phyloP scores from a whole-genome alignment of 2,888 invertebrate genomes.

The Drosophila stalkeri region DNA sequence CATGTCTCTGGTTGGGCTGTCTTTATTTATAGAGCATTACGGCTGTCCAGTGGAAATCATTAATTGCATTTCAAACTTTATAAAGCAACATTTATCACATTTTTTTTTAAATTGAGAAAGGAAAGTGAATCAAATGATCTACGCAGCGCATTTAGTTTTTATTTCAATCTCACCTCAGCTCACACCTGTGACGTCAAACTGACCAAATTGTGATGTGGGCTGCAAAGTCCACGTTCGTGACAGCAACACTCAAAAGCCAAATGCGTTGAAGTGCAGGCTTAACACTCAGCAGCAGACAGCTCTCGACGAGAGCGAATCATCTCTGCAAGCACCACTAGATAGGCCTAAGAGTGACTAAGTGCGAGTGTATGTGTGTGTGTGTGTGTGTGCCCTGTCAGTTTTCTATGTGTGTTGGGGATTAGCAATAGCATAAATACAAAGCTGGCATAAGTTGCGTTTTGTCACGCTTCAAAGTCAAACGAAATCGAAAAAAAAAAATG shows the following conservation, averaged over 20 bases:
- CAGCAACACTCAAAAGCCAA: conserved; percentile 64
- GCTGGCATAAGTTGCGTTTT: conserved; percentile 75
- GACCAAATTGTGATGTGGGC: conserved; percentile 49
- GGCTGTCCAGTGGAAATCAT: not conserved
- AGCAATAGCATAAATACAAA: conserved; percentile 63
- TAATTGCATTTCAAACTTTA: conserved; percentile 2
- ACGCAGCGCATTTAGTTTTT: too few relatives aligned
- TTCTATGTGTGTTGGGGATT: conserved; percentile 51
- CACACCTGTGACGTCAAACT: conserved; percentile 26
- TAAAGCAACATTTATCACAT: not conserved
- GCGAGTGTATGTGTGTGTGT: conserved; percentile 12
- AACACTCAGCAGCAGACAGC: conserved; percentile 47
- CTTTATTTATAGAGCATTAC: conserved; percentile 32
- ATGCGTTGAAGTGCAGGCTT: conserved; percentile 62
- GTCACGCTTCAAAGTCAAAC: conserved; percentile 60
- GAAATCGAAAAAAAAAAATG: conserved; percentile 22
- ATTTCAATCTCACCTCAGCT: not conserved
- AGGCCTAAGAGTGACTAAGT: conserved; percentile 15
- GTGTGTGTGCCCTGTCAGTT: conserved; percentile 7
- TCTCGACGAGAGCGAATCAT: conserved; percentile 16
- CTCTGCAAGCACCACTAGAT: conserved; percentile 13
- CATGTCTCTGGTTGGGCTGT: conserved; percentile 14
- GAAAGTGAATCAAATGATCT: not conserved
- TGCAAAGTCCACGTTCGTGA: conserved; percentile 46
- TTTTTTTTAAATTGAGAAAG: not conserved